Evolutionary conservation across 2,797 vertebrate genomes (phyloP).

Genomic region (Okamejei kenojei): DNA sequence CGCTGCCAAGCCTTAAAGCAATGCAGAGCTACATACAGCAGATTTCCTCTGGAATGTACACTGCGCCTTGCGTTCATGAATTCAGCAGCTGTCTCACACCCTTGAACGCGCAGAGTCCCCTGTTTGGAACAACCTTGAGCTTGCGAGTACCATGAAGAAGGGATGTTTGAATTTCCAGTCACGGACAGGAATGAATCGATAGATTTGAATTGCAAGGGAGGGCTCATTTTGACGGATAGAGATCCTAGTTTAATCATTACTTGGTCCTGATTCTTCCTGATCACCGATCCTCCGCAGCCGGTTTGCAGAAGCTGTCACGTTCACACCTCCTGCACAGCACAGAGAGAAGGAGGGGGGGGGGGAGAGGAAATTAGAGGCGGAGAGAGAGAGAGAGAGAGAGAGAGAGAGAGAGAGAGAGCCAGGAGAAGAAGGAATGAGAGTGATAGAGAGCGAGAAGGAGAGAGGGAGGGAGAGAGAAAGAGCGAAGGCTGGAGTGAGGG

Average conservation of each 20-base stretch:
- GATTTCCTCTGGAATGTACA: background rate
- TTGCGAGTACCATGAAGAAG: background rate
- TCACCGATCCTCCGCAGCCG: background rate
- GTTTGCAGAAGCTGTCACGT: background rate
- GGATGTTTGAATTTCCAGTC: background rate
- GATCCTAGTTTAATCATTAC: background rate
- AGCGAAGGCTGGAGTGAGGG: too few relatives aligned
- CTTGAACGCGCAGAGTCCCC: background rate
- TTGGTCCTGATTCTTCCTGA: too few relatives aligned
- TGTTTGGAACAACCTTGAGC: background rate
- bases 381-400: too few relatives aligned
- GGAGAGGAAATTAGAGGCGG: too few relatives aligned
- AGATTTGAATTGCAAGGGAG: background rate
- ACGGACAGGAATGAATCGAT: background rate
- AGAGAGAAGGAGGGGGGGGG: too few relatives aligned
- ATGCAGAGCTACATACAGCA: background rate
- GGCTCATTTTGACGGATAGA: background rate
- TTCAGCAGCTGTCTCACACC: constrained; percentile 16
- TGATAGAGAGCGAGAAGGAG: too few relatives aligned
- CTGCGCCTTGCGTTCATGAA: background rate
- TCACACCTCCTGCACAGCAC: too few relatives aligned
- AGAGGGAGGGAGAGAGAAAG: too few relatives aligned
- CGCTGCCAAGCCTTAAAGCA: too few relatives aligned
- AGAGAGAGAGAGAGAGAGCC: too few relatives aligned
- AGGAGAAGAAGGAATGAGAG: too few relatives aligned